phyloP scores from a whole-genome alignment of 2,888 invertebrate species.

The Drosophila leonis region DNA sequence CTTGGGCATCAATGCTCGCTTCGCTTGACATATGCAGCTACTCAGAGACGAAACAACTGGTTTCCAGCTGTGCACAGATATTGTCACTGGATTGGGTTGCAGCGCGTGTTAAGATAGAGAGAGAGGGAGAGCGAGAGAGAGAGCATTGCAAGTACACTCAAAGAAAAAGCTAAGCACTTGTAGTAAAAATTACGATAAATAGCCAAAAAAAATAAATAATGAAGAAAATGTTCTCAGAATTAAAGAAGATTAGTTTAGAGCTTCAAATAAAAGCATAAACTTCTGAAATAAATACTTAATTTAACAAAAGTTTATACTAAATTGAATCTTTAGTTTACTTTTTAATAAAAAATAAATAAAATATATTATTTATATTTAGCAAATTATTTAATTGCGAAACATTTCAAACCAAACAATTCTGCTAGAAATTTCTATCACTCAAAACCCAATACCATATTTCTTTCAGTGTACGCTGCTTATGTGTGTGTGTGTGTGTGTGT shows the following conservation, averaged over 20 bases:
- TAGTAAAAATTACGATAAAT: background rate
- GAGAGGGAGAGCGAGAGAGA: background rate
- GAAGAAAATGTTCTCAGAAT: background rate
- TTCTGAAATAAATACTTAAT: background rate
- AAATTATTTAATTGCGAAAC: background rate
- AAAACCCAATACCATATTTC: background rate
- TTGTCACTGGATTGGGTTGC: constrained; percentile 15
- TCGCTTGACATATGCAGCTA: constrained; percentile 66
- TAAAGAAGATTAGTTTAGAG: background rate
- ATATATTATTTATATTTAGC: background rate
- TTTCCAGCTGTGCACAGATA: constrained; percentile 69
- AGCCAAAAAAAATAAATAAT: background rate
- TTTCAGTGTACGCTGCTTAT: constrained; percentile 4
- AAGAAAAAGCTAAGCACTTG: background rate
- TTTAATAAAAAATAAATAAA: background rate
- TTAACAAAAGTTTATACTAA: background rate
- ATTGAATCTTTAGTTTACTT: background rate
- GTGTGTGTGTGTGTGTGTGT: constrained; percentile 26
- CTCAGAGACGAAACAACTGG: constrained; percentile 56
- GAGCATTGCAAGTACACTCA: background rate
- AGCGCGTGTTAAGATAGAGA: background rate
- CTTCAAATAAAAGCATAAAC: background rate
- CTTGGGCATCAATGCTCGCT: constrained; percentile 56
- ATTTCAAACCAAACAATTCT: background rate
- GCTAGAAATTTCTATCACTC: background rate